Evolutionary conservation across 2,797 vertebrate genomes (phyloP).

Genomic region (Pseudochirops cupreus): DNA sequence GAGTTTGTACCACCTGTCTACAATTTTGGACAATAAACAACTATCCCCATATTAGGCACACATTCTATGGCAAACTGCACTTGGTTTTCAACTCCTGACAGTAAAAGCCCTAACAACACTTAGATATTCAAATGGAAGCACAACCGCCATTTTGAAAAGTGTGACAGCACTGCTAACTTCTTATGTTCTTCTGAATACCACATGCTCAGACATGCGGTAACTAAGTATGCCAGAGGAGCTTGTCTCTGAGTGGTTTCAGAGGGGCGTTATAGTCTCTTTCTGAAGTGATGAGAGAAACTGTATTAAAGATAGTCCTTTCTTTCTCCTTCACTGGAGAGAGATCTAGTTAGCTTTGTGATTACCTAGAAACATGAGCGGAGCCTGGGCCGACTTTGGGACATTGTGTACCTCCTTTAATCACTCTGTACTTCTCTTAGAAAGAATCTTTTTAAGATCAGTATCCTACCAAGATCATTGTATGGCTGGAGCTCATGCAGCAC

Average conservation of each 20-base stretch:
- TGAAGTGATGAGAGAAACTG: not conserved
- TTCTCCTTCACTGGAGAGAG: not conserved
- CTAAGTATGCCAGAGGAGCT: not conserved
- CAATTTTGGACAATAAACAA: not conserved
- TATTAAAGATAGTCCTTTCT: not conserved
- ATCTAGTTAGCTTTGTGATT: not conserved
- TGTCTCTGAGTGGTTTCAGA: not conserved
- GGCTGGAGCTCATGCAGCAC: not conserved
- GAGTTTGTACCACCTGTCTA: not conserved
- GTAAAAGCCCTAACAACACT: not conserved
- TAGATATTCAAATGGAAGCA: not conserved
- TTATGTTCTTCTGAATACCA: not conserved
- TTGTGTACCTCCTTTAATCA: not conserved
- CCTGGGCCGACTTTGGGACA: not conserved
- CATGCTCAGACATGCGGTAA: not conserved
- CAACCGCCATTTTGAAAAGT: not conserved
- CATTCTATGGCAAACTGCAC: not conserved
- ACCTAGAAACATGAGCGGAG: not conserved
- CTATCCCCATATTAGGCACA: not conserved
- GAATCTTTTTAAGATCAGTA: not conserved
- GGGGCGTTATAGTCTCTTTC: not conserved
- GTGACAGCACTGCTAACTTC: not conserved
- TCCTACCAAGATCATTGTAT: not conserved
- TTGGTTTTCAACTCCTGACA: not conserved
- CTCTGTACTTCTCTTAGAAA: not conserved